These are phyloP conservation scores for Gobiocypris rarus DNA, from an alignment of 2,113 vertebrate genomes.

Conservation along the genomic window DNA sequence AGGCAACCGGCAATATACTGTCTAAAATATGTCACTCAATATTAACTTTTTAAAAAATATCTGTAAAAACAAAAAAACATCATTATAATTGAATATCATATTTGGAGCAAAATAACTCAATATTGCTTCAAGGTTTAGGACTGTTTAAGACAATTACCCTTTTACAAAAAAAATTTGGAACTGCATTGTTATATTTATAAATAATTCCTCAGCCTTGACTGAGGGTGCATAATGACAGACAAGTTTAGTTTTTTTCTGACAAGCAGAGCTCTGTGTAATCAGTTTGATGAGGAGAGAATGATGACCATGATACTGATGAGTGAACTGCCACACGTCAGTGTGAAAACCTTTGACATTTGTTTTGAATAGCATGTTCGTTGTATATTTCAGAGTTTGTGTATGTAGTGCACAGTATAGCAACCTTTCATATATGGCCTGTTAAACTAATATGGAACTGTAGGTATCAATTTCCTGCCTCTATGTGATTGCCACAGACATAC, in stretches of 20 bases:
- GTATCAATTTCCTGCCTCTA: conserved; percentile 10
- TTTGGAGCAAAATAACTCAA: no score
- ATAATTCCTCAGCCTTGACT: background rate
- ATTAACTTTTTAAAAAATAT: no score
- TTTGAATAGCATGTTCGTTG: conserved; percentile 14
- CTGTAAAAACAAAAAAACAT: no score
- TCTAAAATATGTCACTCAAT: no score
- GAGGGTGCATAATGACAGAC: background rate
- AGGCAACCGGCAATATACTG: no score
- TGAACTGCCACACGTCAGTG: conserved; percentile 8
- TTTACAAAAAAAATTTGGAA: no score
- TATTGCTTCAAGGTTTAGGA: no score
- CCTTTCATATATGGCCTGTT: conserved; percentile 10
- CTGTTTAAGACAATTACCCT: no score
- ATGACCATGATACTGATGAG: background rate
- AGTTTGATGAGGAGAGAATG: background rate
- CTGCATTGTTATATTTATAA: background rate
- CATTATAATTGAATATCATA: no score
- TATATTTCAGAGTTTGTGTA: background rate
- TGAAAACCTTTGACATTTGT: conserved; percentile 33
- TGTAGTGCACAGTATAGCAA: background rate
- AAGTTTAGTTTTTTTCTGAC: background rate
- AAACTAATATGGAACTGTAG: conserved; percentile 33
- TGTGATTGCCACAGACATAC: background rate
- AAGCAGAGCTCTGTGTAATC: background rate